Conservation (phyloP, 2,113 vertebrate genomes). For the Centropus bengalensis region DNA sequence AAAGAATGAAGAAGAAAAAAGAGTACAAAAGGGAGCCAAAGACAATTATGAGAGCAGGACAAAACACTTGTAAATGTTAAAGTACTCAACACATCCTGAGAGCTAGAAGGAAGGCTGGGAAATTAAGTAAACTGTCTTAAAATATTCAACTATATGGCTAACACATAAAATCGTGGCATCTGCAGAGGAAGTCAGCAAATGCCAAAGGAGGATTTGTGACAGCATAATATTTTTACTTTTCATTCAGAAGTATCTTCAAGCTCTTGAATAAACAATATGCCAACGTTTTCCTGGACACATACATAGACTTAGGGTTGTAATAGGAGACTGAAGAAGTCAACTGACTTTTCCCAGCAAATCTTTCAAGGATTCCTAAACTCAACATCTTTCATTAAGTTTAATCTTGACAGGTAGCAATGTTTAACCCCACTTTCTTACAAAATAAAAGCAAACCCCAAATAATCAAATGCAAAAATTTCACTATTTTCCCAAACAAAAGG, state of each 20-base stretch:
- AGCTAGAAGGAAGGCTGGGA: neutral
- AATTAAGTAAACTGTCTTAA: neutral
- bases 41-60: neutral
- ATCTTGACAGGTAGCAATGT: neutral
- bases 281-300: neutral
- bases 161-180: neutral
- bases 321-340: neutral
- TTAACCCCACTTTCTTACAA: neutral
- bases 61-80: neutral
- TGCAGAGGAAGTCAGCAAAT: neutral
- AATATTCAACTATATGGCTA: neutral
- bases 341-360: neutral
- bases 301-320: accelerated
- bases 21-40: neutral
- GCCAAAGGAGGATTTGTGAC: neutral
- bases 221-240: neutral
- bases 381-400: neutral
- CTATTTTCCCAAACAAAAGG: conserved; percentile 4
- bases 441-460: accelerated
- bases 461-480: neutral
- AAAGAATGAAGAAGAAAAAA: neutral
- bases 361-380: neutral
- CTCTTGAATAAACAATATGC: neutral
- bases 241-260: neutral
- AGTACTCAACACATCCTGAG: neutral